Evolutionary conservation across 2,797 vertebrate genomes (phyloP).

Genomic region (Enteromius thamalakanensis): DNA sequence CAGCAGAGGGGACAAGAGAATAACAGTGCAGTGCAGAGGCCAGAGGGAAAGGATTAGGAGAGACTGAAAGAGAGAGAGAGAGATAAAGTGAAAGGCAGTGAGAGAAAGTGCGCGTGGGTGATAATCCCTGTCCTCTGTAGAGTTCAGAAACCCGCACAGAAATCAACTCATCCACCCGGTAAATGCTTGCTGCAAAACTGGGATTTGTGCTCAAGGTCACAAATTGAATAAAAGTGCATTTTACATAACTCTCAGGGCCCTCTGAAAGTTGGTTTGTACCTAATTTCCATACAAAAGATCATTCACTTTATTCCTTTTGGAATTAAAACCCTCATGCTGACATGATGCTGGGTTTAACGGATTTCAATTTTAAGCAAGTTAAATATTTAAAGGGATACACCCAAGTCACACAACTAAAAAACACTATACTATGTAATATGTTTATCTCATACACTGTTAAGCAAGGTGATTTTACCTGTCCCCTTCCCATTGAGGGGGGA

Average conservation of each 20-base stretch:
- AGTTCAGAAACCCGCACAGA: constrained; percentile 71
- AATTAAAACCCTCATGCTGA: background rate
- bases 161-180: constrained; percentile 60
- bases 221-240: constrained; percentile 4
- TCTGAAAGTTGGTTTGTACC: background rate
- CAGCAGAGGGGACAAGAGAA: constrained; percentile 57
- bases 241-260: constrained; percentile 43
- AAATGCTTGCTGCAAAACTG: constrained; percentile 21
- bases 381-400: background rate
- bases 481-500: constrained; percentile 80
- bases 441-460: background rate
- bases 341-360: background rate
- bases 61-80: constrained; percentile 66
- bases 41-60: constrained; percentile 51
- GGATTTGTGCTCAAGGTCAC: constrained; percentile 43
- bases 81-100: constrained; percentile 66
- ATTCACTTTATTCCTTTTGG: background rate
- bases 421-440: background rate
- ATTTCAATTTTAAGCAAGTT: background rate
- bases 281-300: background rate
- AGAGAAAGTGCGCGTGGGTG: constrained; percentile 72
- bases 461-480: constrained; percentile 73
- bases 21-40: constrained; percentile 56
- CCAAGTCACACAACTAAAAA: background rate
- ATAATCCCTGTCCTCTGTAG: constrained; percentile 76